Evolutionary conservation across 1,140 invertebrate genomes (phyloP).

Genomic region (Papilio polytes): DNA sequence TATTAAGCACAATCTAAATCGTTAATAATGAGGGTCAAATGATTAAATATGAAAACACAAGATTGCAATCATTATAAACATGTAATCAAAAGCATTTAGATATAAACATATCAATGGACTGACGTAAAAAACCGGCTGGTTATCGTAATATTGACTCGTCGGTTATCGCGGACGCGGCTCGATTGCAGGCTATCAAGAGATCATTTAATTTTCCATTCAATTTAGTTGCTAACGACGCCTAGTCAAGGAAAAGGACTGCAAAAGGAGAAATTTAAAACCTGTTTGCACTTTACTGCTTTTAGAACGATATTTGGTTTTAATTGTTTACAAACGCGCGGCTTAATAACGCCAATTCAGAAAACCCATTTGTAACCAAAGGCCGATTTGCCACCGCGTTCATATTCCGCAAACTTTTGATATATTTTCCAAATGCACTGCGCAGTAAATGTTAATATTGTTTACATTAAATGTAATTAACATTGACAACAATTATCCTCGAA

Average conservation of each 20-base stretch:
- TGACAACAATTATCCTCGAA: background rate
- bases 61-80: slow-evolving; percentile 2
- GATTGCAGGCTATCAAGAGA: background rate
- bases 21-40: background rate
- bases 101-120: slow-evolving; percentile 21
- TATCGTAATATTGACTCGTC: background rate
- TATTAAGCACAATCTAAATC: background rate
- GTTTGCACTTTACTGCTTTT: no score
- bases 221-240: background rate
- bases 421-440: no score
- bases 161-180: background rate
- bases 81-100: background rate
- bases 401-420: no score
- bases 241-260: background rate
- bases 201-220: slow-evolving; percentile 22
- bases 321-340: no score
- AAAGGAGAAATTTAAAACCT: no score
- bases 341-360: no score
- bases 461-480: background rate
- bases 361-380: no score
- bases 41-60: slow-evolving; percentile 8
- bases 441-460: background rate
- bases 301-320: no score
- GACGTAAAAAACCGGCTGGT: slow-evolving; percentile 11
- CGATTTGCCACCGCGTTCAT: no score